A percentile compares a stretch with the other conserved stretches of the same genome.
These are phyloP conservation scores for Sinocyclocheilus anshuiensis DNA, from an alignment of 2,113 vertebrate species.

Conservation along the genomic window DNA sequence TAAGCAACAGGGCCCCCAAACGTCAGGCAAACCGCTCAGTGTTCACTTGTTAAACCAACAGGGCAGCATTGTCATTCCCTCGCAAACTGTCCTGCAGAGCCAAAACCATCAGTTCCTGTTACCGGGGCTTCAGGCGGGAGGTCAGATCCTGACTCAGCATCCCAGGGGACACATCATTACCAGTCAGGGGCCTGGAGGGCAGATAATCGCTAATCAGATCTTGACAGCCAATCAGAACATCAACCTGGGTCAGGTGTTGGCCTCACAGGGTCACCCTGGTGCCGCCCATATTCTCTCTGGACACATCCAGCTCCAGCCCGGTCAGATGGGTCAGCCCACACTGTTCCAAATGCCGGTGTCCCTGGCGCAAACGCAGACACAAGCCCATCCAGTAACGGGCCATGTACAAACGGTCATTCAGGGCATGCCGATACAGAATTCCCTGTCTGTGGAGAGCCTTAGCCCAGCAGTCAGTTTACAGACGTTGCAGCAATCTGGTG, in stretches of 20 bases:
- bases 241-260: slow-evolving; percentile 86
- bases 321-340: slow-evolving; percentile 84
- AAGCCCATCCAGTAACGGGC: slow-evolving; percentile 75
- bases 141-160: slow-evolving; percentile 87
- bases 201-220: slow-evolving; percentile 89
- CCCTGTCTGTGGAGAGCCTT: slow-evolving; percentile 84
- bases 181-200: slow-evolving; percentile 83
- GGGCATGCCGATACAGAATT: slow-evolving; percentile 86
- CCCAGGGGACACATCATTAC: slow-evolving; percentile 83
- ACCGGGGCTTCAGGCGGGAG: slow-evolving; percentile 82
- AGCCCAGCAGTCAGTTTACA: slow-evolving; percentile 83
- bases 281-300: slow-evolving; percentile 90
- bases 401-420: slow-evolving; percentile 86
- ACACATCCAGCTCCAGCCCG: slow-evolving; percentile 85
- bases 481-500: slow-evolving; percentile 70
- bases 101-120: slow-evolving; percentile 93
- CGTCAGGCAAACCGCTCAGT: slow-evolving; percentile 88
- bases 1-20: slow-evolving; percentile 77
- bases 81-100: slow-evolving; percentile 86
- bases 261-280: slow-evolving; percentile 85
- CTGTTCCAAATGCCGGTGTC: slow-evolving; percentile 96
- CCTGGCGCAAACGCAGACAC: slow-evolving; percentile 81
- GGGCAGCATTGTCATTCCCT: slow-evolving; percentile 93
- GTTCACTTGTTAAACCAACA: slow-evolving; percentile 91
- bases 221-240: slow-evolving; percentile 92